Evolutionary conservation across 2,888 invertebrate genomes (phyloP).

Genomic region (Cyclophora albipunctata): DNA sequence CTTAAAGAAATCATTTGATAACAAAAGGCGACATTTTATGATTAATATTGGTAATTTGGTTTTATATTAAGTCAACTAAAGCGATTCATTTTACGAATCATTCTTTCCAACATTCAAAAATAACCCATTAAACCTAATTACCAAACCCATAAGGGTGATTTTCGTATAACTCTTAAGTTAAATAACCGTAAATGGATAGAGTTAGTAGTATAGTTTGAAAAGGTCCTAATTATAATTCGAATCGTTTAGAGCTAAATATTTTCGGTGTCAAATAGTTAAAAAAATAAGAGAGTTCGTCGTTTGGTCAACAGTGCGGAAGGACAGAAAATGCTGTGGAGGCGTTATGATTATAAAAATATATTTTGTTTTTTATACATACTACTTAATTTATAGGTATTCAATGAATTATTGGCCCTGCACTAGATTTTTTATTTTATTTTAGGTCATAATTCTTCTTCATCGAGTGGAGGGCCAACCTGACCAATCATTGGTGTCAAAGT

Average conservation of each 20-base stretch:
- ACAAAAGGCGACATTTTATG: slow-evolving; percentile 60
- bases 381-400: no score
- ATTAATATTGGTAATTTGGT: slow-evolving; percentile 66
- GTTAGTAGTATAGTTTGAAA: slow-evolving; percentile 36
- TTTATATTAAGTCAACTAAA: slow-evolving; percentile 33
- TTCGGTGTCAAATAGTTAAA: slow-evolving; percentile 63
- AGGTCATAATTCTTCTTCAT: no score
- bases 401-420: no score
- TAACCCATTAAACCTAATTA: not conserved
- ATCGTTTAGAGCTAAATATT: slow-evolving; percentile 71
- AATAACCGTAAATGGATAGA: no score
- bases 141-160: slow-evolving; percentile 3
- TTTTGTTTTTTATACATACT: no score
- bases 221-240: slow-evolving; percentile 70
- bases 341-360: no score
- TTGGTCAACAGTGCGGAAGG: slow-evolving; percentile 61
- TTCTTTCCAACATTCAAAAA: not conserved
- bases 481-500: no score
- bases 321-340: slow-evolving; percentile 31
- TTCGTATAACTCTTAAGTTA: slow-evolving; percentile 3
- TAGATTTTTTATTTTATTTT: no score
- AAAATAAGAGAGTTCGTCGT: slow-evolving; percentile 61
- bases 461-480: no score
- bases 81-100: not conserved
- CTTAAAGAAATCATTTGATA: slow-evolving; percentile 3